Evolutionary conservation across 92 coral and sea anemone species (phyloP).

Genomic region (Porites evermanni): DNA sequence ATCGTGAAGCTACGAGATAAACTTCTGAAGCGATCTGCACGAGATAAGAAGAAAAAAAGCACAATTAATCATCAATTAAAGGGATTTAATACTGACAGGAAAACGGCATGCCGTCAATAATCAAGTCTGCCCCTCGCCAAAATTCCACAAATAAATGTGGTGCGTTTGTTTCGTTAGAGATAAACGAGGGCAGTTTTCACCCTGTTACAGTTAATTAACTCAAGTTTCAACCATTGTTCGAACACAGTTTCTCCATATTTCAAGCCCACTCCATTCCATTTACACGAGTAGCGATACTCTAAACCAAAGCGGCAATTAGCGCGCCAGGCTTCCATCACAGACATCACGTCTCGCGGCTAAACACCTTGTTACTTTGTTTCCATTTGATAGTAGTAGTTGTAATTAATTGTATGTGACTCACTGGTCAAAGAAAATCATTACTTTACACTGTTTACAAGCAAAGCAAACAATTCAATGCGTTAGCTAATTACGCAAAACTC

Average conservation of each 20-base stretch:
- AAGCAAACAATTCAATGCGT: constrained; percentile 14
- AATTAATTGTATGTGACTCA: not conserved
- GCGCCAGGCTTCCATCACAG: not conserved
- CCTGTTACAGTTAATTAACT: constrained; percentile 49
- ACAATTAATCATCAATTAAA: constrained; percentile 91
- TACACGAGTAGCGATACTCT: constrained; percentile 18
- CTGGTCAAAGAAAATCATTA: not conserved
- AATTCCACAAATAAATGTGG: constrained; percentile 38
- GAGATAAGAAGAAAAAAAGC: constrained; percentile 59
- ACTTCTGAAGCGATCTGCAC: constrained; percentile 56
- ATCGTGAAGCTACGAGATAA: constrained; percentile 48
- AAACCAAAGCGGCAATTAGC: constrained; percentile 21
- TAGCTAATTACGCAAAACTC: constrained; percentile 17
- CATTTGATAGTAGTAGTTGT: not conserved
- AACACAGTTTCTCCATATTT: not conserved
- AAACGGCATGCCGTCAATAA: constrained; percentile 34
- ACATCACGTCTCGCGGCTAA: constrained; percentile 1
- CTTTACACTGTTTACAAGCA: constrained; percentile 5
- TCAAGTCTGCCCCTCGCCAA: constrained; percentile 12
- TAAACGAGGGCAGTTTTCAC: constrained; percentile 58
- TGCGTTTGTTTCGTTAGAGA: constrained; percentile 49
- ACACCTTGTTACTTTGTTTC: not conserved
- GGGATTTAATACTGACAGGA: constrained; percentile 49
- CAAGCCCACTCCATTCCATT: not conserved
- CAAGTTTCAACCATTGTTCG: constrained; percentile 10